Evolutionary conservation across 1,140 invertebrate genomes (phyloP), one percentile per base, ranked within the genome.

Genomic region (Tetramorium parvispinum): DNA sequence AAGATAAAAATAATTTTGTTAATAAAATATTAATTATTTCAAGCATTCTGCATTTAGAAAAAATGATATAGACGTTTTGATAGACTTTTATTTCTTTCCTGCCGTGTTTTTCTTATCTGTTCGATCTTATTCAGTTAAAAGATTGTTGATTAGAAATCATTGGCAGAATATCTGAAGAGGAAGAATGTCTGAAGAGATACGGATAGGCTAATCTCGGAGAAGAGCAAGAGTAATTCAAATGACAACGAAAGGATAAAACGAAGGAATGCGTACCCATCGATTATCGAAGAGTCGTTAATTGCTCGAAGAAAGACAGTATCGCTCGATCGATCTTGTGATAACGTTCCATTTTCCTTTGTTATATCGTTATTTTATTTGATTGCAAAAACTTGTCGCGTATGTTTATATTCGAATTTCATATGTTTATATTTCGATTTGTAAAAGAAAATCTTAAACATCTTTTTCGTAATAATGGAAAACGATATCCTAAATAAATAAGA

Each of bases 241-340:
- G 78, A 82, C 24, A 57, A 82, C 24, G 68, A 75, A 61, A 83
- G 66, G 66, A 55, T 81, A 53, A 57, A 71, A 75, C n/a, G 68
- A 71, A 55, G 53, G 79, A 43, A 73, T 83, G 75, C 73, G 73
- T 83, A 75, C 68, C n/a, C 68, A 49, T 59, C 43, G 68, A 83
- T 83, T 75, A 83, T 61, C 53, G 68, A 82, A 59, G 68, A 43
- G 24, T 24, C 43, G 18, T 8, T 83, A 75, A 83, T 83, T 83
- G 68, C 21, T 78, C 55, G 63, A 61, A 18, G 40, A 57, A 70
- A 61, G 24, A 24, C 24, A 49, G n/a, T n/a, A 71, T 27, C 24
- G 79, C 18, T 73, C 79, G 24, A 73, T 73, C 68, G 40, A 73
- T 59, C 66, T 82, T 27, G 40, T n/a, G 24, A 49, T 61, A 83